Conservation (phyloP, 2,113 vertebrate genomes). For the Amblyopsis rosae region DNA sequence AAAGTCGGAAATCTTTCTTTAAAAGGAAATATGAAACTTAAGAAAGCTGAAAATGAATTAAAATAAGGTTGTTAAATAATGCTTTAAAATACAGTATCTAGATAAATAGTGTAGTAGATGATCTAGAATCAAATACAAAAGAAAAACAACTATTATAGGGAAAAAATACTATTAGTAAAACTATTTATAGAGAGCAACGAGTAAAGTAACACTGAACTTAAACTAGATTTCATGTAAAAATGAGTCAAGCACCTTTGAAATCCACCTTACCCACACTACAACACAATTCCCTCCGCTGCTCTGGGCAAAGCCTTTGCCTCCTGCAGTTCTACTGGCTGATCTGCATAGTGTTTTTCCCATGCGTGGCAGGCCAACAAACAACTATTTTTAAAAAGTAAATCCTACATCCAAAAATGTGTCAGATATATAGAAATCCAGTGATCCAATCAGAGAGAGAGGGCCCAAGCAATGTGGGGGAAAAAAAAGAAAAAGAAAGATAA, state of each 20-base stretch:
- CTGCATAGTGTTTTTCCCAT: constrained; percentile 73
- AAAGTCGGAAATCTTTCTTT: constrained; percentile 57
- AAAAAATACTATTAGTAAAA: not conserved
- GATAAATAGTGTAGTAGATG: constrained; percentile 35
- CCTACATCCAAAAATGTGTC: not conserved
- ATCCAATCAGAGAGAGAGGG: constrained; percentile 75
- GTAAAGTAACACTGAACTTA: constrained; percentile 58
- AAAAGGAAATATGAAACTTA: constrained; percentile 40
- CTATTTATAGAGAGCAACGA: constrained; percentile 6
- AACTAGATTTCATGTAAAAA: constrained; percentile 52
- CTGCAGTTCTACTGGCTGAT: constrained; percentile 51
- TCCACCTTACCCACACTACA: constrained; percentile 56
- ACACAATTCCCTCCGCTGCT: constrained; percentile 54
- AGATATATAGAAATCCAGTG: constrained; percentile 38
- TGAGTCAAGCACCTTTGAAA: constrained; percentile 79
- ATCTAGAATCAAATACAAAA: constrained; percentile 41
- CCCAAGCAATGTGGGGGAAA: constrained; percentile 43
- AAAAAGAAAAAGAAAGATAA: not conserved
- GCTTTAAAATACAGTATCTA: constrained; percentile 28
- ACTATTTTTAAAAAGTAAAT: not conserved
- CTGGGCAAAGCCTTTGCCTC: constrained; percentile 33
- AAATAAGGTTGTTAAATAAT: constrained; percentile 52
- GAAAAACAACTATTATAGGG: constrained; percentile 56
- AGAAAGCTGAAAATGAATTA: constrained; percentile 25
- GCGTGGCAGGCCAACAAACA: constrained; percentile 60